Evolutionary conservation across 2,888 invertebrate species (phyloP).

Genomic region (Fragum fragum): DNA sequence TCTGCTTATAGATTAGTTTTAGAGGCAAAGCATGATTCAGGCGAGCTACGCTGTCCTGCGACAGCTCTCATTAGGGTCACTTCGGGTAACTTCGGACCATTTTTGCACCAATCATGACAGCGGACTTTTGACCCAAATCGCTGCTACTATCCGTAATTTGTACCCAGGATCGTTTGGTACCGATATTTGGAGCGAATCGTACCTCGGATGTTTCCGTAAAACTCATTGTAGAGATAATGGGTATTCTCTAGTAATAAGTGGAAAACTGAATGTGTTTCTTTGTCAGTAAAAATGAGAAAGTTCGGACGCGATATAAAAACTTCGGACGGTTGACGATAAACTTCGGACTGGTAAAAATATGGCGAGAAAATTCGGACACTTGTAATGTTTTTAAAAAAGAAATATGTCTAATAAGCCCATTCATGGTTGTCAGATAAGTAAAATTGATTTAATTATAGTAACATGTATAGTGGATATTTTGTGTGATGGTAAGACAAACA

Average conservation of each 20-base stretch:
- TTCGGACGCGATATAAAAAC: constrained; percentile 23
- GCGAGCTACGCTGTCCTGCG: no score
- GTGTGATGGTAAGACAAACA: constrained; percentile 2
- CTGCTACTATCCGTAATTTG: no score
- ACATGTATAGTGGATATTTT: constrained; percentile 1
- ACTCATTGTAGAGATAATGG: background rate
- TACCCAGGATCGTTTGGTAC: no score
- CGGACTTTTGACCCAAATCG: no score
- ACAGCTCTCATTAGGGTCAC: no score
- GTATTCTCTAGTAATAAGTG: background rate
- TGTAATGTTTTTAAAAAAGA: constrained; percentile 27
- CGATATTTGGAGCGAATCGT: no score
- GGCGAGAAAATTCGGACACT: constrained; percentile 16
- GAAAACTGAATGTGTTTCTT: constrained; percentile 6
- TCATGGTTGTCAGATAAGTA: constrained; percentile 4
- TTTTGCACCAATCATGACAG: no score
- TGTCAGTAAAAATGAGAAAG: constrained; percentile 17
- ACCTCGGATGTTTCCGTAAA: no score
- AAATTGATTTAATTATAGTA: constrained; percentile 6
- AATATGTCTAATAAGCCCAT: constrained; percentile 7
- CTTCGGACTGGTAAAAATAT: no score
- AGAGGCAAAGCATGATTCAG: no score
- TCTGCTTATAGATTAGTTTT: no score
- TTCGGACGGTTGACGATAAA: constrained; percentile 1
- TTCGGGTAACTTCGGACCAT: no score